Percentiles rank a stretch among this genome's conserved stretches.
These are phyloP conservation scores for Brachyrhaphis roseni DNA, from an alignment of 2,797 vertebrate species.

Conservation along the genomic window DNA sequence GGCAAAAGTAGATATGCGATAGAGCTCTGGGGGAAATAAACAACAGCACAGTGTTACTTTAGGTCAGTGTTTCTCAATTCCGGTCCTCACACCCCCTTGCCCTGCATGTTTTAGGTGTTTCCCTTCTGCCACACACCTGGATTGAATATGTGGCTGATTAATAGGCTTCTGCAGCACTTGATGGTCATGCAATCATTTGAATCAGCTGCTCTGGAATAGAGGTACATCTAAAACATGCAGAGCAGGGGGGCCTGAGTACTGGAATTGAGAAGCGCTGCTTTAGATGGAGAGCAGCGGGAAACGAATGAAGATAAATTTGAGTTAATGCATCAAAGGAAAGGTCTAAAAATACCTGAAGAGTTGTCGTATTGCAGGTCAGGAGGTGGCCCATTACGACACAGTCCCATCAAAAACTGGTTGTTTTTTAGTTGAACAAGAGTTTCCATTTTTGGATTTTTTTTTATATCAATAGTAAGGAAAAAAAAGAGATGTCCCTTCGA, in stretches of 20 bases:
- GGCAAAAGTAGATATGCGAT: slow-evolving; percentile 93
- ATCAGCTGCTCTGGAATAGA: too few species aligned
- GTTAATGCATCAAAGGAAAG: neutral
- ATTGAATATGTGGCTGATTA: too few species aligned
- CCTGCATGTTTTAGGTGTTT: too few species aligned
- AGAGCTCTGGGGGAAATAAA: slow-evolving; percentile 83
- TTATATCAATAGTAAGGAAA: slow-evolving; percentile 4
- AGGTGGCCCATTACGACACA: slow-evolving; percentile 81
- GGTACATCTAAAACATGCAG: too few species aligned
- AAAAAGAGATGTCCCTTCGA: slow-evolving; percentile 81
- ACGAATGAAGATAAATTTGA: neutral
- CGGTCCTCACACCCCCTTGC: too few species aligned
- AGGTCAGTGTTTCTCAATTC: too few species aligned
- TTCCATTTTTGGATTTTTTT: slow-evolving; percentile 76
- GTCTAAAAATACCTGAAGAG: slow-evolving; percentile 72
- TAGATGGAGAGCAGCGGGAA: neutral
- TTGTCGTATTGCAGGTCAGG: slow-evolving; percentile 91
- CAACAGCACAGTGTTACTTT: neutral
- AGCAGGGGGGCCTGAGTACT: too few species aligned
- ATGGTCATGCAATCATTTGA: too few species aligned
- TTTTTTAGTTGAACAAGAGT: slow-evolving; percentile 84
- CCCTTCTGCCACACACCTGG: too few species aligned
- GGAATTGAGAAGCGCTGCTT: too few species aligned
- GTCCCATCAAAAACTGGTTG: slow-evolving; percentile 79
- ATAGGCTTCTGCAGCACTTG: too few species aligned